Evolutionary conservation across 2,888 invertebrate genomes (phyloP), one percentile per base, ranked within the genome.

Genomic region (Laothoe populi): DNA sequence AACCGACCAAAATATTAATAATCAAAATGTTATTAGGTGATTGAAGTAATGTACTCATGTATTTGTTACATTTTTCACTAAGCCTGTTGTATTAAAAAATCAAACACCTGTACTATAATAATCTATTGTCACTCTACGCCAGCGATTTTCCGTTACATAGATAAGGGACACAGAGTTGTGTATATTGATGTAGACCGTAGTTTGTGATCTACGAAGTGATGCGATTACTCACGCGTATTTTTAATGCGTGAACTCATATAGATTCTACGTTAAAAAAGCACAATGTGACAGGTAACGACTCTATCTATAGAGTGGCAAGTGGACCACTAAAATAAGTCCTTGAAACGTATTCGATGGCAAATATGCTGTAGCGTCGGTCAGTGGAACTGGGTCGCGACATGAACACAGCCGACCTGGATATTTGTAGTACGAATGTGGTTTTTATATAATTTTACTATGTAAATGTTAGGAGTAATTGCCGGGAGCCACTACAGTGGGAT

Each of bases 281-380:
- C 23, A 62, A 46, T 48, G 4, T 24, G 46, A 58, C 61, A 63
- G 60, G 62, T 64, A 61, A 59, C 13, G 11, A 59, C 59, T 69
- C 76, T 77, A 79, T 73, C 67, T 73, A 72, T 75, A 80, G 73
- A 70, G 60, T 63, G 60, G 67, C 72, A 82, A 80, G 74, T 81
- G 69, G 83, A 74, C 67, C 79, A 79, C 76, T 73, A 73, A 69
- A 72, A 74, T 70, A 72, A 40, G 78, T 72, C 83, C 83, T 83
- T 82, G 84, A 79, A 77, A 80, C 72, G 75, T 61, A 72, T 70
- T 60, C 65, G 68, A 69, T 70, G 72, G 63, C 65, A 65, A 66
- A 64, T 66, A 66, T 67, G 66, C 66, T 69, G 71, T 66, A 73
- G 5, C 65, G 69, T 71, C 13, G 48, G 7, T 11, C 59, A 23